Percentiles rank a stretch among this genome's conserved stretches.
Evolutionary conservation across 2,113 vertebrate species (phyloP).

Genomic region (Rattus rattus): DNA sequence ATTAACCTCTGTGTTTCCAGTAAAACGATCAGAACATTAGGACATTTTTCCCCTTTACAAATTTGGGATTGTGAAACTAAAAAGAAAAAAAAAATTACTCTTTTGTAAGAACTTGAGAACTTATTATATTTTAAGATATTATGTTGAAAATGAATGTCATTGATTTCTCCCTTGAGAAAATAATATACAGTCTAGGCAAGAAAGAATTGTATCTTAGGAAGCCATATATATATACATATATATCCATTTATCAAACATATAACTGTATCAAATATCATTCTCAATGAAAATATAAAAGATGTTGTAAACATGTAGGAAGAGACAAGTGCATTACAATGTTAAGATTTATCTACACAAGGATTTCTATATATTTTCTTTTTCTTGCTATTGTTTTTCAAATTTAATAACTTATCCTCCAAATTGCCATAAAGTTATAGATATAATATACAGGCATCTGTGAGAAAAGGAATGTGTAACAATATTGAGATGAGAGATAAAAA

Average conservation of each 20-base stretch:
- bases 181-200: not conserved
- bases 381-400: not conserved
- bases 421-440: not conserved
- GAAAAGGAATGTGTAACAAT: slow-evolving; percentile 8
- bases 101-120: not conserved
- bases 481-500: not conserved
- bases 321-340: not conserved
- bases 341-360: not conserved
- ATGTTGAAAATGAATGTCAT: not conserved
- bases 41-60: not conserved
- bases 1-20: not conserved
- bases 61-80: not conserved
- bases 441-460: not conserved
- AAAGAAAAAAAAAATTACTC: not conserved
- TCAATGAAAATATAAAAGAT: not conserved
- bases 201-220: not conserved
- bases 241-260: not conserved
- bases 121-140: slow-evolving; percentile 5
- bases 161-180: not conserved
- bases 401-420: not conserved
- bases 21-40: not conserved
- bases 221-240: not conserved
- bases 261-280: not conserved
- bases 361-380: not conserved
- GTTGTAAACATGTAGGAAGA: not conserved